Base-by-base conservation (phyloP, 2,797 vertebrate genomes). In the Distichodus sexfasciatus region DNA sequence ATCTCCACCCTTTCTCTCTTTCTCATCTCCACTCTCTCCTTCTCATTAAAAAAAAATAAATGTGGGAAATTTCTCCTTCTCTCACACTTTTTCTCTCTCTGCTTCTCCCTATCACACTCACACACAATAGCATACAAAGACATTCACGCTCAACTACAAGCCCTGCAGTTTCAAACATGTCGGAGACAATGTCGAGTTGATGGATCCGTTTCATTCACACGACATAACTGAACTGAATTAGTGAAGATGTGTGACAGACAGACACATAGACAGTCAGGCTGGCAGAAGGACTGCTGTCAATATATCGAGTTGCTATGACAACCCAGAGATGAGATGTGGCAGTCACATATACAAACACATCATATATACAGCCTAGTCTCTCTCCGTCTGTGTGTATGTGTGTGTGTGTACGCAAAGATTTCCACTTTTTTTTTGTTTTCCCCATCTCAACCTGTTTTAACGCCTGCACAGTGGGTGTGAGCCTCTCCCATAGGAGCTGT, bases 401-500 rank as follows among this genome's bases (percentile, higher is more conserved):
- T n/a, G 7, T n/a, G 53, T 26, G 14, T 38, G 66, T 54, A 38
- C 40, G 58, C 66, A 65, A 53, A 62, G 59, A 50, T 21, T 59
- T 43, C 58, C 51, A 51, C 23, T 11, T 31, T 29, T 64, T 38
- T 74, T 77, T 76, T 72, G 66, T 59, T 71, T 75, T 70, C 51
- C 65, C 23, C 69, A 63, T 68, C 40, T 58, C 59, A 69, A 70
- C 66, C 70, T 53, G 69, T 82, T 80, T 84, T 84, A n/a, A 78
- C 82, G 31, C 77, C 3, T 54, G 82, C 79, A 80, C 78, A 74
- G 83, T 81, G 72, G 79, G 81, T 81, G 78, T 24, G 64, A 47
- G 79, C 81, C 54, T 71, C 75, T 91, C 89, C 86, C 88, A 76
- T 46, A 24, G 87, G 89, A 88, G 82, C 82, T 87, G 87, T 89